A percentile compares a stretch with the other conserved stretches of the same genome.
Evolutionary conservation across 2,797 vertebrate species (phyloP).

Genomic region (Petrocephalus sullivani): DNA sequence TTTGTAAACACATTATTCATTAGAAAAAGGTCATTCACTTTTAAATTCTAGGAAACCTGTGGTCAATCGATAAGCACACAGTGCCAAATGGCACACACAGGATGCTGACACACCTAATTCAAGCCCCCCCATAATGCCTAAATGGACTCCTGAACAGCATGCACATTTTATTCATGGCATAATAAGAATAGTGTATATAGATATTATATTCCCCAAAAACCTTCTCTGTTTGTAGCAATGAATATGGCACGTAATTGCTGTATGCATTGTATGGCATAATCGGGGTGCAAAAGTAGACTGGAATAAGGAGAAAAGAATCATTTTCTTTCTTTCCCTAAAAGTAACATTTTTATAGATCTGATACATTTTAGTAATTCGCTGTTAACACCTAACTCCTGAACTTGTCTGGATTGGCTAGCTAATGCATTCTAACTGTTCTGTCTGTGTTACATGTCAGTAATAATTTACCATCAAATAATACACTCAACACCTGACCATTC

Average conservation of each 20-base stretch:
- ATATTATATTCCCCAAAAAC: not conserved
- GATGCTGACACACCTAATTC: not conserved
- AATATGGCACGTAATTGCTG: not conserved
- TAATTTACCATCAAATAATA: not conserved
- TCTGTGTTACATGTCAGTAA: not conserved
- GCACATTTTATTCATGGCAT: not conserved
- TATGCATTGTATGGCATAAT: not conserved
- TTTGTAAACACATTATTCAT: not conserved
- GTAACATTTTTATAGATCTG: not conserved
- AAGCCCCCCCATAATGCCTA: not conserved
- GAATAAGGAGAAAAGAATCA: not conserved
- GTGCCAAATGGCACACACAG: not conserved
- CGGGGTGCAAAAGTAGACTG: not conserved
- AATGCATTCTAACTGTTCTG: not conserved
- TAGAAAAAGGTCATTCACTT: slow-evolving; percentile 9
- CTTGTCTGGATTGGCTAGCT: not conserved
- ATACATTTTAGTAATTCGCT: not conserved
- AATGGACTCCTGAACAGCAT: not conserved
- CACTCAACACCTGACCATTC: not conserved
- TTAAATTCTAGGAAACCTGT: slow-evolving; percentile 1
- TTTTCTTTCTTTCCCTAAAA: not conserved
- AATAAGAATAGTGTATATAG: not conserved
- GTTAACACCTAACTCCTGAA: not conserved
- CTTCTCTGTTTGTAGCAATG: not conserved
- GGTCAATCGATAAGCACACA: not conserved